Evolutionary conservation across 1,140 invertebrate genomes (phyloP).

Genomic region (Drosophila nikananu): DNA sequence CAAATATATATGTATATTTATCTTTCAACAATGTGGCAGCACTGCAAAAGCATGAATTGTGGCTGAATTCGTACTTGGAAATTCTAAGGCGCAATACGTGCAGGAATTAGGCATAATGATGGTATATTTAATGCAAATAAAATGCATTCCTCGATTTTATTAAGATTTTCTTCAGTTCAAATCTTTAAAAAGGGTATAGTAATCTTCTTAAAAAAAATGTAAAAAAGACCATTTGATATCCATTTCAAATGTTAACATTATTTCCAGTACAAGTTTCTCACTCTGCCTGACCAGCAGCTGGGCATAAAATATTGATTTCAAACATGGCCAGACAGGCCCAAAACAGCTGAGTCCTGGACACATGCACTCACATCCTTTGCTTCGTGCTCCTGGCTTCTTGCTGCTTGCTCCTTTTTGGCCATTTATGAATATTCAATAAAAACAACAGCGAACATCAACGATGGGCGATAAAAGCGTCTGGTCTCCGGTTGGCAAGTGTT

Average conservation of each 20-base stretch:
- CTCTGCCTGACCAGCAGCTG: constrained; percentile 49
- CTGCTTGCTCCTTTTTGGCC: constrained; percentile 50
- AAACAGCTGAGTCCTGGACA: constrained; percentile 46
- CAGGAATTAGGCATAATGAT: neutral
- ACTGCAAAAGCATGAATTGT: too few species aligned
- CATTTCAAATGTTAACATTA: neutral
- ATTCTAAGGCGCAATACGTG: too few species aligned
- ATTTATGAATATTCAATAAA: constrained; percentile 85
- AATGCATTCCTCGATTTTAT: neutral
- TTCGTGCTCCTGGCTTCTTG: neutral
- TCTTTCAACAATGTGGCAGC: too few species aligned
- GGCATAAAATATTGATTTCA: constrained; percentile 78
- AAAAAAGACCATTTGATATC: neutral
- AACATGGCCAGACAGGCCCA: constrained; percentile 38
- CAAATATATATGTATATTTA: too few species aligned
- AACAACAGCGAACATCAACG: constrained; percentile 60
- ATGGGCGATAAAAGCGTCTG: constrained; percentile 77
- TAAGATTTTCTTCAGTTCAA: neutral
- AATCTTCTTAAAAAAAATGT: neutral
- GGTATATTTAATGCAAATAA: neutral
- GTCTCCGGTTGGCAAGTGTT: constrained; percentile 38
- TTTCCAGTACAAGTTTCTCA: neutral
- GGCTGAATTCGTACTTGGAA: too few species aligned
- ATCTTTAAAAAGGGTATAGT: neutral
- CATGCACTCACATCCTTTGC: constrained; percentile 1